Evolutionary conservation across 2,113 vertebrate genomes (phyloP).

Genomic region (Oriolus oriolus): DNA sequence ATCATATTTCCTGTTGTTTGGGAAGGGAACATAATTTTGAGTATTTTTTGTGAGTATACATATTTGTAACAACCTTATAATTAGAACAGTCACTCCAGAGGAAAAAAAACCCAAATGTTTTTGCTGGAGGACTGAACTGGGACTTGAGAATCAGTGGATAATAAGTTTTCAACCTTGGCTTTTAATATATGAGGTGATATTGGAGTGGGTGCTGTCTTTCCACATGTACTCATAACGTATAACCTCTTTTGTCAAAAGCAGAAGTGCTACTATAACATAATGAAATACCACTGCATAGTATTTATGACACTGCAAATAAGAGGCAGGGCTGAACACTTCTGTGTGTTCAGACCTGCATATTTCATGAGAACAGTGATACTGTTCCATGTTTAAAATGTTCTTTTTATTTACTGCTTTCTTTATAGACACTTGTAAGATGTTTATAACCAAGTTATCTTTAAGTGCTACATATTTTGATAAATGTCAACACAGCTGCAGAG

Average conservation of each 20-base stretch:
- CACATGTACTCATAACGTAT: neutral
- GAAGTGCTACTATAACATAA: neutral
- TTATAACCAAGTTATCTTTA: neutral
- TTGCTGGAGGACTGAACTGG: neutral
- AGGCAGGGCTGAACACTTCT: neutral
- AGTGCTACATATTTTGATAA: neutral
- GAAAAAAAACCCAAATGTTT: neutral
- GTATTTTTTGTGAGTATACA: neutral
- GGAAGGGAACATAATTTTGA: neutral
- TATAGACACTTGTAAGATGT: neutral
- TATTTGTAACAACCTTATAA: neutral
- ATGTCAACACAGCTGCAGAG: neutral
- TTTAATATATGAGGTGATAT: neutral
- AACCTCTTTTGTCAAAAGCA: neutral
- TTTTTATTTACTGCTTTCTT: neutral
- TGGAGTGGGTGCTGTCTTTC: neutral
- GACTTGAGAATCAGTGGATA: neutral
- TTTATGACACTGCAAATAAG: neutral
- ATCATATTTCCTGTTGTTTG: neutral
- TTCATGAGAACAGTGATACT: neutral
- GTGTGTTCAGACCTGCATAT: neutral
- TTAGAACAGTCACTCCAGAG: neutral
- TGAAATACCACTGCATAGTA: neutral
- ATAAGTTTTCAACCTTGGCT: neutral
- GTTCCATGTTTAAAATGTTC: neutral